phyloP scores from a whole-genome alignment of 2,888 invertebrate genomes.

The Hydrotaea diabolus region DNA sequence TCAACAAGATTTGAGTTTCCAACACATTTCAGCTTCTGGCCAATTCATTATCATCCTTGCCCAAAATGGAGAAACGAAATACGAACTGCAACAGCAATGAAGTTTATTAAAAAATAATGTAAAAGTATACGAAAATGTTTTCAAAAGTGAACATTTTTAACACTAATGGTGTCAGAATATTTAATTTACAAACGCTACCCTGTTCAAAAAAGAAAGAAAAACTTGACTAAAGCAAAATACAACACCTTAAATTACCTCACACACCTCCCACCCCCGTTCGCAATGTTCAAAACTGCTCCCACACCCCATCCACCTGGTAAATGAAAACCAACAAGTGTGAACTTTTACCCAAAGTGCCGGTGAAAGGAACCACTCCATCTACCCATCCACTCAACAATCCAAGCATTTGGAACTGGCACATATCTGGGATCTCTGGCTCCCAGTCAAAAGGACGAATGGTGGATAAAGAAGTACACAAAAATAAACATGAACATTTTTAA shows the following conservation, averaged over 20 bases:
- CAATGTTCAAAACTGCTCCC: too few species aligned
- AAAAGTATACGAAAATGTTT: conserved; percentile 67
- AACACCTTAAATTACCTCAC: conserved; percentile 44
- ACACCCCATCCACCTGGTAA: not conserved
- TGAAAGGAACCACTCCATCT: not conserved
- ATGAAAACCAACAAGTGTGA: conserved; percentile 40
- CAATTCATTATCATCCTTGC: conserved; percentile 18
- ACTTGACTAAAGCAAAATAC: conserved; percentile 30
- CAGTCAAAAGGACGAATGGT: not conserved
- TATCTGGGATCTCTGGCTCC: not conserved
- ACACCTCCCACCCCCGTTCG: conserved; percentile 1
- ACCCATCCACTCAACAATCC: not conserved
- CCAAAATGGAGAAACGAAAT: not conserved
- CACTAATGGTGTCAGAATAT: conserved; percentile 80
- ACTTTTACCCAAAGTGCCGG: conserved; percentile 33
- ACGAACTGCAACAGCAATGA: not conserved
- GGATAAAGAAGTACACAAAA: conserved; percentile 41
- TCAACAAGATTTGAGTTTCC: not conserved
- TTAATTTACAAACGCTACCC: conserved; percentile 72
- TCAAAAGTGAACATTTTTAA: conserved; percentile 75
- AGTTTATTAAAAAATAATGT: conserved; percentile 39
- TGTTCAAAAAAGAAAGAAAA: conserved; percentile 10
- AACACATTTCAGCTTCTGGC: not conserved
- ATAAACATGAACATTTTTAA: conserved; percentile 63
- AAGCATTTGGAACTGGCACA: not conserved